Percentiles rank a stretch among this genome's conserved stretches.
Conservation (phyloP, 2,113 vertebrate genomes). For the Cardinalis cardinalis region DNA sequence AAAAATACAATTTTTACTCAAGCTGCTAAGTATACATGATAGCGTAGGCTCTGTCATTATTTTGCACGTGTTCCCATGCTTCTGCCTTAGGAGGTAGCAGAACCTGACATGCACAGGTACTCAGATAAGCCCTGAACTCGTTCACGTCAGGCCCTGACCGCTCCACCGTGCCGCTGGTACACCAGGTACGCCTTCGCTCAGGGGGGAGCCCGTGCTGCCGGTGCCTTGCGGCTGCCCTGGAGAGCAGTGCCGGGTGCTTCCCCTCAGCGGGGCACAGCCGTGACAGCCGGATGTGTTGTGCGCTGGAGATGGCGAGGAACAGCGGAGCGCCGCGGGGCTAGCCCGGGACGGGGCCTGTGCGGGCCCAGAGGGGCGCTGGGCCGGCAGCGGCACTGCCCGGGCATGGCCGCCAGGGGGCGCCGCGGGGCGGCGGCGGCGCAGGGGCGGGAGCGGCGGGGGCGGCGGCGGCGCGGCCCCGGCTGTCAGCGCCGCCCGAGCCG, state of each 20-base stretch:
- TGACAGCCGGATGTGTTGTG: rapidly evolving
- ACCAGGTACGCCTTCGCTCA: rapidly evolving
- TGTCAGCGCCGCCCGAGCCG: too few species aligned
- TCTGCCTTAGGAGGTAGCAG: rapidly evolving
- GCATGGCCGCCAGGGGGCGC: too few species aligned
- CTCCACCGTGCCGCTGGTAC: rapidly evolving
- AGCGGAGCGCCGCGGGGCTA: rapidly evolving
- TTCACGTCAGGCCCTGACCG: rapidly evolving
- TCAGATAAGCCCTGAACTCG: rapidly evolving
- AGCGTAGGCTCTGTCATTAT: too few species aligned
- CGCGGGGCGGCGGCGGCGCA: too few species aligned
- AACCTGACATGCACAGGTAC: background rate
- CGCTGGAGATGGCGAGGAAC: rapidly evolving
- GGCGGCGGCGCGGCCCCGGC: too few species aligned
- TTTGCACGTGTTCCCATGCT: background rate
- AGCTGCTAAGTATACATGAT: background rate
- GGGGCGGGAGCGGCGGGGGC: too few species aligned
- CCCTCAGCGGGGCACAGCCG: rapidly evolving
- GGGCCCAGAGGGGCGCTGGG: background rate
- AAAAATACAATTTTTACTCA: background rate
- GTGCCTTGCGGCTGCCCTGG: background rate
- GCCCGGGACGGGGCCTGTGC: rapidly evolving
- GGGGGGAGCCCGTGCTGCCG: rapidly evolving
- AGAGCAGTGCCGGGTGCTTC: background rate
- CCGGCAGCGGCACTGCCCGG: too few species aligned